phyloP scores from a whole-genome alignment of 1,140 invertebrate species.

The Andricus grossulariae region DNA sequence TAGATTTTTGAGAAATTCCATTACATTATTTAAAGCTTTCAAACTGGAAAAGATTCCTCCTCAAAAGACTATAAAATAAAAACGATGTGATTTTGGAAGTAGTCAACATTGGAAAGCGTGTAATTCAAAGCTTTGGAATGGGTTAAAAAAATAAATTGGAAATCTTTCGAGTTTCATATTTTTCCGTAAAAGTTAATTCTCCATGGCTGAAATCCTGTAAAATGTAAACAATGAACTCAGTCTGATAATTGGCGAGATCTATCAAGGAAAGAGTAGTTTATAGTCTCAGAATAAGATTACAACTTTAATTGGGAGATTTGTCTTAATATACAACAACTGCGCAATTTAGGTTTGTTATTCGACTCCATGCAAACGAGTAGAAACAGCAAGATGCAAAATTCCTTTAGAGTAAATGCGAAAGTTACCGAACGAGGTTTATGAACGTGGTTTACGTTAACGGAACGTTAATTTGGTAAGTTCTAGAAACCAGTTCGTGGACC shows the following conservation, averaged over 20 bases:
- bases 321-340: slow-evolving; percentile 8
- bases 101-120: no score
- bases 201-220: no score
- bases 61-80: no score
- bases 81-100: no score
- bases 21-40: no score
- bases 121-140: no score
- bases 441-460: slow-evolving; percentile 23
- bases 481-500: slow-evolving; percentile 17
- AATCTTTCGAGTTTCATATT: no score
- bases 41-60: no score
- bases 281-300: slow-evolving; percentile 21
- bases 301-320: slow-evolving; percentile 24
- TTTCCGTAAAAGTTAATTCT: no score
- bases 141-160: no score
- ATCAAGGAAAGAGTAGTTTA: neutral
- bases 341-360: slow-evolving; percentile 28
- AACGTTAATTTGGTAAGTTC: slow-evolving; percentile 28
- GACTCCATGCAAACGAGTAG: neutral
- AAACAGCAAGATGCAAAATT: slow-evolving; percentile 18
- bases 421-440: slow-evolving; percentile 27
- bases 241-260: slow-evolving; percentile 6
- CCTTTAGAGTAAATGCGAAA: slow-evolving; percentile 15
- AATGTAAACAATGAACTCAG: neutral
- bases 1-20: no score